phyloP scores from a whole-genome alignment of 1,140 invertebrate genomes.

The Nomia melanderi region DNA sequence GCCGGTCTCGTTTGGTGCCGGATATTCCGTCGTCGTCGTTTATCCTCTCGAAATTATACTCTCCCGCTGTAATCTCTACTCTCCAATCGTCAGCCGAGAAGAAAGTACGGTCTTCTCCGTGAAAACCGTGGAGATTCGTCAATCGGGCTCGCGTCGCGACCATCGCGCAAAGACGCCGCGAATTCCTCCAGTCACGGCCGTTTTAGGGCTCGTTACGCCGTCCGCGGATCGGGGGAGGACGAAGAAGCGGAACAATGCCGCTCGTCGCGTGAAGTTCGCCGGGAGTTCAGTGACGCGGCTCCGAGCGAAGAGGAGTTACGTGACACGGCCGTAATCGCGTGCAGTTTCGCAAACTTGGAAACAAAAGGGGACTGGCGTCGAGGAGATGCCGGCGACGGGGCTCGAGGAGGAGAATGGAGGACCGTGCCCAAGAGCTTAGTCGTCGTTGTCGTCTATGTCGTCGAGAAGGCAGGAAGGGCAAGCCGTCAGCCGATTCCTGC shows the following conservation, averaged over 20 bases:
- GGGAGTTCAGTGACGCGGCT: slow-evolving; percentile 65
- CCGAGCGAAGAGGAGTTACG: slow-evolving; percentile 67
- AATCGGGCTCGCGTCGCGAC: no score
- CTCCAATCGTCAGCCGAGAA: no score
- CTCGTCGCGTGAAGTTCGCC: slow-evolving; percentile 64
- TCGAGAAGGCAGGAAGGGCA: neutral
- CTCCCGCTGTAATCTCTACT: no score
- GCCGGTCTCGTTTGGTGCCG: no score
- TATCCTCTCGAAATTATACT: no score
- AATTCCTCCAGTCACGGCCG: neutral
- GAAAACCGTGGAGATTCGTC: no score
- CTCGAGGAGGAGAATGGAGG: slow-evolving; percentile 41
- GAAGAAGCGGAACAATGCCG: slow-evolving; percentile 52
- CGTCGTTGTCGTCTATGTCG: neutral
- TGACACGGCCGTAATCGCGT: slow-evolving; percentile 73
- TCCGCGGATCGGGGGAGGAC: neutral
- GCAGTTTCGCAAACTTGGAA: slow-evolving; percentile 70
- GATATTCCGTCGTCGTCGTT: no score
- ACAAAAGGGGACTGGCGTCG: slow-evolving; percentile 57
- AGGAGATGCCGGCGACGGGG: slow-evolving; percentile 27
- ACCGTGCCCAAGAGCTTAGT: slow-evolving; percentile 38
- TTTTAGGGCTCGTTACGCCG: slow-evolving; percentile 38
- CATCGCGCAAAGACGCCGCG: no score
- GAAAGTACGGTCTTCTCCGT: no score
- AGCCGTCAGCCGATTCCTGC: slow-evolving; percentile 43